These are phyloP conservation scores for Caracal caracal DNA, from an alignment of 2,113 vertebrate genomes.

Conservation along the genomic window DNA sequence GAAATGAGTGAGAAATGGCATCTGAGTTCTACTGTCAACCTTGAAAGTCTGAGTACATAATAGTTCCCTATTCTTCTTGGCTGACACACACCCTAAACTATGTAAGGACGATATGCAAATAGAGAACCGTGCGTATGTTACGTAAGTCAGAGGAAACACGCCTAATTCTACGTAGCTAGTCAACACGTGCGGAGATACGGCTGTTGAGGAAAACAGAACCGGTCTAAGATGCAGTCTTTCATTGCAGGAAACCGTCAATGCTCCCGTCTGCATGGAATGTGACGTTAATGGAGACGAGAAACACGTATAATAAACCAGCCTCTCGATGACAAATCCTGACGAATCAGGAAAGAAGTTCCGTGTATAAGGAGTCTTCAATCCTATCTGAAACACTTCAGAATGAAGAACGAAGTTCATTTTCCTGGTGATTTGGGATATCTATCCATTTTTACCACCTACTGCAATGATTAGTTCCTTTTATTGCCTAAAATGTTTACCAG, in stretches of 20 bases:
- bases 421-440: neutral
- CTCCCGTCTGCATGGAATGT: accelerated
- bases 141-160: no score
- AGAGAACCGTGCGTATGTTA: accelerated
- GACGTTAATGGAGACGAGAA: accelerated
- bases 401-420: neutral
- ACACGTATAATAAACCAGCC: accelerated
- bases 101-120: accelerated
- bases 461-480: accelerated
- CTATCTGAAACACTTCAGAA: accelerated
- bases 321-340: accelerated
- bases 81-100: neutral
- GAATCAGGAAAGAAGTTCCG: neutral
- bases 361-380: neutral
- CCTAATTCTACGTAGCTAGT: neutral
- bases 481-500: neutral
- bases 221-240: accelerated
- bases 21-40: accelerated
- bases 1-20: accelerated
- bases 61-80: neutral
- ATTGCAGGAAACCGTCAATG: accelerated
- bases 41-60: accelerated
- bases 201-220: no score
- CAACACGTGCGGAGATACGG: accelerated
- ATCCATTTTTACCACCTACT: neutral